These are phyloP conservation scores for Psilopsiagon aurifrons DNA, from an alignment of 2,113 vertebrate genomes.

Conservation along the genomic window DNA sequence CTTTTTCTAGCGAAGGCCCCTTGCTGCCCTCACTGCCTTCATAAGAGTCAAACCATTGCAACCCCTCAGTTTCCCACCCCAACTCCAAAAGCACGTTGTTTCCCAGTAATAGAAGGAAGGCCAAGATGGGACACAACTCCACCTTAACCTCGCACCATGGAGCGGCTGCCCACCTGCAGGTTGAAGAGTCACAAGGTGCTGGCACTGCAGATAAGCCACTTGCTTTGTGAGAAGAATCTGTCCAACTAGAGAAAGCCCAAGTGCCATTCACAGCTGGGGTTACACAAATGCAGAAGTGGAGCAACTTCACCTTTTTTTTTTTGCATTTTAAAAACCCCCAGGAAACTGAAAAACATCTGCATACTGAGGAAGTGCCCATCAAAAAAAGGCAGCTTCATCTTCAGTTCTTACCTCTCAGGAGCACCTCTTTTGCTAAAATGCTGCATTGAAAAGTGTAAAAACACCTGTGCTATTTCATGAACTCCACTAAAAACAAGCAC, in stretches of 20 bases:
- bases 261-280: neutral
- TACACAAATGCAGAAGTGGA: conserved; percentile 23
- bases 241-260: neutral
- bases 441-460: fast-evolving
- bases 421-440: neutral
- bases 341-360: neutral
- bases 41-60: fast-evolving
- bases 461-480: fast-evolving
- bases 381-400: neutral
- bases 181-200: fast-evolving
- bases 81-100: fast-evolving
- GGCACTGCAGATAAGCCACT: fast-evolving
- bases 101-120: fast-evolving
- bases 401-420: neutral
- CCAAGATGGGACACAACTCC: fast-evolving
- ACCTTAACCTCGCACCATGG: neutral
- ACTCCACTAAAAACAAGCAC: no score
- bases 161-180: neutral
- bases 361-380: neutral
- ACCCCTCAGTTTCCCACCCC: neutral
- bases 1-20: neutral
- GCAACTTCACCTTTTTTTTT: conserved; percentile 5
- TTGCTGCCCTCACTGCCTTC: neutral
- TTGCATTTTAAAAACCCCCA: neutral
- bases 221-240: neutral